phyloP scores from a whole-genome alignment of 2,888 invertebrate genomes.

The Halictus quadricinctus region DNA sequence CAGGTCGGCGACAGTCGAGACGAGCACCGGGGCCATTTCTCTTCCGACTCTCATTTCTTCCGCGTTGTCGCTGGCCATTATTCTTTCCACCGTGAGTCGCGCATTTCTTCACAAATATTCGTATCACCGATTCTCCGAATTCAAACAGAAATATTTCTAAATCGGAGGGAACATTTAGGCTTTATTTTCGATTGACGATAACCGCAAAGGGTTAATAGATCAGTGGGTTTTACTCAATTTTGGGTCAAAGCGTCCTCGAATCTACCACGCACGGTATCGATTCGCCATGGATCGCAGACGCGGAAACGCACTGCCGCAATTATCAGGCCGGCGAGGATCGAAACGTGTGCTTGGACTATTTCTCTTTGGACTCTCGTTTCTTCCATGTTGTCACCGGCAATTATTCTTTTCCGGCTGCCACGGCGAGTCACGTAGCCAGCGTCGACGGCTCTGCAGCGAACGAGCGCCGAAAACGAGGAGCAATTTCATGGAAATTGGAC shows the following conservation, averaged over 20 bases:
- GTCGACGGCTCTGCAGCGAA: background rate
- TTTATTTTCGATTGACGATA: no score
- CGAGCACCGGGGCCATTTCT: background rate
- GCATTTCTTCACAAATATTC: no score
- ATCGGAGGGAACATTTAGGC: no score
- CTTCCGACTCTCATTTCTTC: background rate
- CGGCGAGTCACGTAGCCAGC: slow-evolving; percentile 21
- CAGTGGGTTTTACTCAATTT: no score
- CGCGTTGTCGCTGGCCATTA: background rate
- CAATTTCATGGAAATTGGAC: slow-evolving; percentile 48
- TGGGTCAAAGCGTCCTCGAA: no score
- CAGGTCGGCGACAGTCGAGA: background rate
- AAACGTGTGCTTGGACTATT: background rate
- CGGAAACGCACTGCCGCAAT: background rate
- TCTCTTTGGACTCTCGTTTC: background rate
- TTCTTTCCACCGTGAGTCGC: background rate
- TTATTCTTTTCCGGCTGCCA: background rate
- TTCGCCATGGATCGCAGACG: background rate
- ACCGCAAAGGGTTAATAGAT: no score
- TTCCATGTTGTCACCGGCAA: background rate
- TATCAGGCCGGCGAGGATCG: background rate
- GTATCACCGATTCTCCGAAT: no score
- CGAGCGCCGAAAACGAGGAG: slow-evolving; percentile 21
- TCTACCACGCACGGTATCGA: background rate
- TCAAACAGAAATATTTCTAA: no score